These are phyloP conservation scores for Philonicus albiceps DNA, from an alignment of 2,888 invertebrate species.

Conservation along the genomic window DNA sequence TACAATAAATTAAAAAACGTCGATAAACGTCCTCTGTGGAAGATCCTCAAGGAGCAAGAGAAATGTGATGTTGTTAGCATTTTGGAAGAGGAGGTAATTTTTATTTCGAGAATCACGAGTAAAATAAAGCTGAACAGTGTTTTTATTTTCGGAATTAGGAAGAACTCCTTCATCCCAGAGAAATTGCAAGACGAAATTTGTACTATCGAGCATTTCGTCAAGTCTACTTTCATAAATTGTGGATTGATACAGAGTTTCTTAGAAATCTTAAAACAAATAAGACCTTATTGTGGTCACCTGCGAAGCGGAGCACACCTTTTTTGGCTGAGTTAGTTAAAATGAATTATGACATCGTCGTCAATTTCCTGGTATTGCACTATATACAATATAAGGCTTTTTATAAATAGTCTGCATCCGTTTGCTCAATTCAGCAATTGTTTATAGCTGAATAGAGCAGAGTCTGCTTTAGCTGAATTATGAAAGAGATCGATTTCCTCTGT, in stretches of 20 bases:
- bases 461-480: not conserved
- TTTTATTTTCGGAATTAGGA: constrained; percentile 50
- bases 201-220: constrained; percentile 57
- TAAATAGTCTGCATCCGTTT: too few relatives aligned
- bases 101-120: not conserved
- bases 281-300: constrained; percentile 54
- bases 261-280: constrained; percentile 54
- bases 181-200: constrained; percentile 54
- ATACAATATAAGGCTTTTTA: not conserved
- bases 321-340: constrained; percentile 51
- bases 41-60: constrained; percentile 31
- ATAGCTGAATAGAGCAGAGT: not conserved
- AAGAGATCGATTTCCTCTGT: not conserved
- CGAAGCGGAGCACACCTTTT: constrained; percentile 52
- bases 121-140: not conserved
- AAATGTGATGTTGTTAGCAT: constrained; percentile 47
- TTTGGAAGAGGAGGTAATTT: constrained; percentile 38
- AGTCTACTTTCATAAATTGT: constrained; percentile 56
- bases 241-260: constrained; percentile 57
- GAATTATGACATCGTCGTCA: constrained; percentile 54
- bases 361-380: constrained; percentile 53
- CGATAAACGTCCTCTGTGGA: constrained; percentile 39
- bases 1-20: constrained; percentile 7
- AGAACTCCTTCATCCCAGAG: constrained; percentile 54
- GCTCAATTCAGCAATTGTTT: not conserved